These are phyloP conservation scores for Cyanoliseus patagonus DNA, from an alignment of 2,113 vertebrate genomes.

Conservation along the genomic window DNA sequence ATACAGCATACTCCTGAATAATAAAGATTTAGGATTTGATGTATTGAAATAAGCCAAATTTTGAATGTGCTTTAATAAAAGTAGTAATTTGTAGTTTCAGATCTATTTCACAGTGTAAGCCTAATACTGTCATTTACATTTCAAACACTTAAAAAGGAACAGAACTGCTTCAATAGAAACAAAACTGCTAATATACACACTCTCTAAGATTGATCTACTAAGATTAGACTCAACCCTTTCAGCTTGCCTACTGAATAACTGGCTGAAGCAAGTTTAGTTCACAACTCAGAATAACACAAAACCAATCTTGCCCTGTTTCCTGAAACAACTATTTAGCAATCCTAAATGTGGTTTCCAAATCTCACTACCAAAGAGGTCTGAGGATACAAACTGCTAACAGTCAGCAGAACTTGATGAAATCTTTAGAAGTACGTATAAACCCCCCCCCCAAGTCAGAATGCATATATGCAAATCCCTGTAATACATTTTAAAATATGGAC, in stretches of 20 bases:
- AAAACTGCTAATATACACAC: neutral
- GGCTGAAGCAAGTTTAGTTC: neutral
- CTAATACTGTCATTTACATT: neutral
- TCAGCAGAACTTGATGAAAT: neutral
- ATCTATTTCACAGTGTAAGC: neutral
- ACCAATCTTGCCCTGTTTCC: neutral
- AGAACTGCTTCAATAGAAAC: neutral
- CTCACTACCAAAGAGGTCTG: neutral
- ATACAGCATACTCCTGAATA: neutral
- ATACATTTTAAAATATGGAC: neutral
- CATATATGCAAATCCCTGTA: neutral
- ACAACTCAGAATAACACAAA: neutral
- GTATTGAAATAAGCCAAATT: neutral
- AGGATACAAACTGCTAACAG: neutral
- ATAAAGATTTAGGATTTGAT: neutral
- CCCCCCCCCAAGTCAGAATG: neutral
- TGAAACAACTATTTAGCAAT: neutral
- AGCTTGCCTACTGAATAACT: neutral
- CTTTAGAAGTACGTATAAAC: neutral
- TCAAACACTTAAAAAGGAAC: neutral
- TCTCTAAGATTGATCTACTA: neutral
- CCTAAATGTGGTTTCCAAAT: neutral
- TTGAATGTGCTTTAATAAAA: neutral
- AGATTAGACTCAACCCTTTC: neutral
- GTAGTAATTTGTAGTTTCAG: neutral